Percentiles rank a stretch among this genome's conserved stretches.
Conservation (phyloP, 2,113 vertebrate genomes). For the Dermatemys mawii region DNA sequence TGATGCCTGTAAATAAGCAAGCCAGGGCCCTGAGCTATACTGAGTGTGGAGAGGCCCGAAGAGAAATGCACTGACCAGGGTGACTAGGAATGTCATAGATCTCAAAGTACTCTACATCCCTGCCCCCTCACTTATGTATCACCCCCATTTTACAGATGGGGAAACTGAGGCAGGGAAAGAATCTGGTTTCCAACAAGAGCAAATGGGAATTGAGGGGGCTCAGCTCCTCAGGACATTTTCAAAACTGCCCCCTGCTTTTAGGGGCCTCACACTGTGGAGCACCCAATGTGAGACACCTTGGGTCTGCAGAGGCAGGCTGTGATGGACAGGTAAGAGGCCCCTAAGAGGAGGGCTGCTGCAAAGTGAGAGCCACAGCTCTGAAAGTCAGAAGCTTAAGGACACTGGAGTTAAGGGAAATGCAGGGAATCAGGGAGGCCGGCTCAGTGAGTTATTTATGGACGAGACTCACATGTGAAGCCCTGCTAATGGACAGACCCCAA, state of each 20-base stretch:
- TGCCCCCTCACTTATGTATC: not conserved
- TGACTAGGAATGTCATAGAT: not conserved
- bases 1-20: conserved; percentile 8
- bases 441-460: conserved; percentile 41
- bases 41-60: not conserved
- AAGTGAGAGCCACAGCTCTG: not conserved
- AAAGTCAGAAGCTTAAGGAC: fast-evolving
- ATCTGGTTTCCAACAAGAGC: not conserved
- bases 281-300: no score
- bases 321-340: not conserved
- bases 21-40: fast-evolving
- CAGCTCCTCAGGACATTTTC: not conserved
- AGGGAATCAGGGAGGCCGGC: not conserved
- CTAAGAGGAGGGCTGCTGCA: not conserved
- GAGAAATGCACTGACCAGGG: fast-evolving
- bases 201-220: not conserved
- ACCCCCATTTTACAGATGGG: not conserved
- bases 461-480: not conserved
- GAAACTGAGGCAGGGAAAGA: not conserved
- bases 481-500: not conserved
- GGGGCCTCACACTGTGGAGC: not conserved
- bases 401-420: not conserved
- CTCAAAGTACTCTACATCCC: not conserved
- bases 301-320: no score
- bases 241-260: not conserved